phyloP scores from a whole-genome alignment of 1,140 invertebrate genomes.

The Bombus confusus region DNA sequence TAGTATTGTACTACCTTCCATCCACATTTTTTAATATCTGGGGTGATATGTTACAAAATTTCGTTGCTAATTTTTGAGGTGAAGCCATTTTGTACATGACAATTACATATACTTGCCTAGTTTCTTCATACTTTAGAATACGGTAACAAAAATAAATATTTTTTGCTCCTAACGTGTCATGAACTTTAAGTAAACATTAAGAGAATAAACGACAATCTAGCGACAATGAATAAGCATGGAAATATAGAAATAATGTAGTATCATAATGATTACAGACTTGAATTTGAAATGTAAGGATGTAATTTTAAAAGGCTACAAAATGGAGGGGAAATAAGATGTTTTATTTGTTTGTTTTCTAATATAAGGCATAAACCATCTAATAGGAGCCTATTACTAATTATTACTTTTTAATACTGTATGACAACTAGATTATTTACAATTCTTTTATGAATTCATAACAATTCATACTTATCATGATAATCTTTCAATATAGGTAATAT shows the following conservation, averaged over 20 bases:
- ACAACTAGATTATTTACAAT: conserved; percentile 81
- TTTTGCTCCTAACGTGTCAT: not conserved
- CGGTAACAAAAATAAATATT: not conserved
- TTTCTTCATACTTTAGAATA: not conserved
- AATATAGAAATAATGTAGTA: not conserved
- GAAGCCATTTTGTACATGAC: conserved; percentile 68
- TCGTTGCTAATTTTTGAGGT: conserved; percentile 62
- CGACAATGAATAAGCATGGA: not conserved
- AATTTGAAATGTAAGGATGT: conserved; percentile 21
- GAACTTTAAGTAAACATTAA: not conserved
- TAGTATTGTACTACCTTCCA: conserved; percentile 59
- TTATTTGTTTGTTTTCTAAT: conserved; percentile 70
- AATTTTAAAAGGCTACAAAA: conserved; percentile 3
- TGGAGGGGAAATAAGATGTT: conserved; percentile 72
- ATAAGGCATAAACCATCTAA: conserved; percentile 74
- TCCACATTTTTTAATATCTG: conserved; percentile 51
- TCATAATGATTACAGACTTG: not conserved
- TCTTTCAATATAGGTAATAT: conserved; percentile 75
- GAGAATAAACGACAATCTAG: not conserved
- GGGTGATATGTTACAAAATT: conserved; percentile 66
- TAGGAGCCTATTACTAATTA: conserved; percentile 74
- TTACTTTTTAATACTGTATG: conserved; percentile 81
- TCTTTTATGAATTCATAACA: conserved; percentile 73
- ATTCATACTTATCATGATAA: conserved; percentile 70
- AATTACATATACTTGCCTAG: not conserved